A percentile compares a stretch with the other conserved stretches of the same genome.
phyloP scores from a whole-genome alignment of 2,797 vertebrate species.

The Steatocranus sp. region DNA sequence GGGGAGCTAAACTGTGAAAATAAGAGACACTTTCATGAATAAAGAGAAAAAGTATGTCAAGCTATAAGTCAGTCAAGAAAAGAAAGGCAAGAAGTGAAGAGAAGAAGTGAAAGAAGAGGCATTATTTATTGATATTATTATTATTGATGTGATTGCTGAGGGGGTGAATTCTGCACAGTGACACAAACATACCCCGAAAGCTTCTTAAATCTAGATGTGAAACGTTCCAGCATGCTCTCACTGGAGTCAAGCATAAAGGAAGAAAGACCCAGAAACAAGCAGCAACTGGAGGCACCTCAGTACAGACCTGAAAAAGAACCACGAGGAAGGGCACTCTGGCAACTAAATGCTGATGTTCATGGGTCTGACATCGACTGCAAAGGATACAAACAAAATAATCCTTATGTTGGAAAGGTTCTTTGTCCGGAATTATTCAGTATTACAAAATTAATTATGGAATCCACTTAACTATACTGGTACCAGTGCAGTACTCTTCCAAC shows the following conservation, averaged over 20 bases:
- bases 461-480: neutral
- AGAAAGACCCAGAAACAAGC: neutral
- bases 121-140: fast-evolving
- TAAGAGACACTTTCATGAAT: neutral
- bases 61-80: neutral
- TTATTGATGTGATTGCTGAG: fast-evolving
- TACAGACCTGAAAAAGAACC: neutral
- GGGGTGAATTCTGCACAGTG: neutral
- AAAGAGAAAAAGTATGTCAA: neutral
- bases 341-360: neutral
- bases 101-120: neutral
- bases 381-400: neutral
- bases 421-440: neutral
- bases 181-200: neutral
- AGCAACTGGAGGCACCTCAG: neutral
- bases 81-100: neutral
- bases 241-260: neutral
- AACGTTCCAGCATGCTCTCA: neutral
- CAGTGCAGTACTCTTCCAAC: neutral
- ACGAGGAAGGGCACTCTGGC: neutral
- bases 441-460: neutral
- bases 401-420: neutral
- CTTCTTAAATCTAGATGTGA: neutral
- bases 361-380: neutral
- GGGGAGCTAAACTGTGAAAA: neutral